Evolutionary conservation across 2,797 vertebrate species (phyloP).

Genomic region (Petrocephalus schoutedeni): DNA sequence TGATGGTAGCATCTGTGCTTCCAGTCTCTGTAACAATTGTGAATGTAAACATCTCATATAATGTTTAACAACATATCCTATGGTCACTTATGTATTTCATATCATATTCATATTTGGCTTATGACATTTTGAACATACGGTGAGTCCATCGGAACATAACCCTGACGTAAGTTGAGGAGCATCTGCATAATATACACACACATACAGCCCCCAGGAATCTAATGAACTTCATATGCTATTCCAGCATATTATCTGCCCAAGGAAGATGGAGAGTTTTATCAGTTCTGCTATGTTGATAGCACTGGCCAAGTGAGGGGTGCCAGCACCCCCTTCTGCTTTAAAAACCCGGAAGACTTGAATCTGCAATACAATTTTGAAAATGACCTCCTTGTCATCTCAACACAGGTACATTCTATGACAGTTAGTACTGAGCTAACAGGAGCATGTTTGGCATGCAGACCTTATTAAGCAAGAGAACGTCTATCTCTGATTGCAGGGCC

Average conservation of each 20-base stretch:
- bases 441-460: not conserved
- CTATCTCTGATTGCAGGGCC: constrained; percentile 41
- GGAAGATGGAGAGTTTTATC: constrained; percentile 80
- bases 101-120: too few species aligned
- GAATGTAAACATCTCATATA: too few species aligned
- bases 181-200: too few species aligned
- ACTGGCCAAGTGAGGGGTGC: constrained; percentile 72
- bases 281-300: constrained; percentile 87
- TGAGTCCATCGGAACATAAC: too few species aligned
- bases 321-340: constrained; percentile 83
- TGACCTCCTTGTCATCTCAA: constrained; percentile 78
- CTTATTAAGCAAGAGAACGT: not conserved
- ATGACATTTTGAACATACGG: too few species aligned
- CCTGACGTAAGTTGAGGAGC: too few species aligned
- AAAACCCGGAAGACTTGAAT: constrained; percentile 46
- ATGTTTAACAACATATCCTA: too few species aligned
- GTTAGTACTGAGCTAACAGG: not conserved
- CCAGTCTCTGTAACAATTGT: too few species aligned
- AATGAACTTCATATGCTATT: not conserved
- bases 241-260: constrained; percentile 85
- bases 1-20: too few species aligned
- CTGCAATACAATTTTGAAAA: constrained; percentile 54
- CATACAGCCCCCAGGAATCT: not conserved
- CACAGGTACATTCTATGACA: constrained; percentile 63
- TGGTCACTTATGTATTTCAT: too few species aligned